Conservation (phyloP, 2,888 invertebrate species). For the Drosophila monieri region DNA sequence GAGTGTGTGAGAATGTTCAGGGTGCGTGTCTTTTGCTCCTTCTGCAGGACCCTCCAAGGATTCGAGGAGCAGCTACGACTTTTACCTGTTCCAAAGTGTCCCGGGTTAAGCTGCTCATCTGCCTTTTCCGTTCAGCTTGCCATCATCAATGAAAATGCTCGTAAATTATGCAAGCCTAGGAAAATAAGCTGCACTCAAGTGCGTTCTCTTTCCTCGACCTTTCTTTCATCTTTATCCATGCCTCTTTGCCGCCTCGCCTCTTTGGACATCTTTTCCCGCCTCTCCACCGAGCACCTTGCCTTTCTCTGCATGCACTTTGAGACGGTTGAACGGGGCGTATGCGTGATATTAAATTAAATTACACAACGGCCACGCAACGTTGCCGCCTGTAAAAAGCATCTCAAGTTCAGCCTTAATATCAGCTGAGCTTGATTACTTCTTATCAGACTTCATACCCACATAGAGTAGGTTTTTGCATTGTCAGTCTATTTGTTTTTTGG, state of each 20-base stretch:
- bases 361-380: constrained; percentile 20
- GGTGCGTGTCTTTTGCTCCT: constrained; percentile 50
- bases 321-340: constrained; percentile 28
- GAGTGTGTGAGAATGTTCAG: constrained; percentile 20
- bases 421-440: background rate
- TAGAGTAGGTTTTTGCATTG: background rate
- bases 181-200: constrained; percentile 78
- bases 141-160: constrained; percentile 77
- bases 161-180: constrained; percentile 78
- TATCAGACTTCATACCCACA: background rate
- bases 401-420: background rate
- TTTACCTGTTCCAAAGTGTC: constrained; percentile 47
- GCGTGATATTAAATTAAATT: constrained; percentile 44
- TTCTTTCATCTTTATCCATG: constrained; percentile 7
- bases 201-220: constrained; percentile 46
- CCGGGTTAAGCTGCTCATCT: constrained; percentile 35
- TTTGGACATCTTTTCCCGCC: constrained; percentile 1
- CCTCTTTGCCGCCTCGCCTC: background rate
- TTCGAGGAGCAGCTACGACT: constrained; percentile 25
- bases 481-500: background rate
- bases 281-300: background rate
- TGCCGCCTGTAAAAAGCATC: constrained; percentile 2
- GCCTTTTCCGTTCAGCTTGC: constrained; percentile 39
- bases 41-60: constrained; percentile 21
- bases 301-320: constrained; percentile 25